phyloP scores from a whole-genome alignment of 2,888 invertebrate species.

The Apotomis turbidana region DNA sequence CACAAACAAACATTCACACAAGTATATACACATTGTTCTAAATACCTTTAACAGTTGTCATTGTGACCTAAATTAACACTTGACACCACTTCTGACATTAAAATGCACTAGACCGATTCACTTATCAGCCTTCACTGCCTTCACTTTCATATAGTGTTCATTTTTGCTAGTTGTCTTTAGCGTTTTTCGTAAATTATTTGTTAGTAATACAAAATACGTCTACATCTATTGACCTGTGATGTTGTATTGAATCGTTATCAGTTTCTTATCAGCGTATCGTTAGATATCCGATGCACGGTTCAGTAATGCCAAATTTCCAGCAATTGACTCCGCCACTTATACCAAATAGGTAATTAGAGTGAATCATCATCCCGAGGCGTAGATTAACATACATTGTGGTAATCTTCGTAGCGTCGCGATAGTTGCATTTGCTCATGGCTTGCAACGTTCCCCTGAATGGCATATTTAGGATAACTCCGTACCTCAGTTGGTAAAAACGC shows the following conservation, averaged over 20 bases:
- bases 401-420: no score
- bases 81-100: not conserved
- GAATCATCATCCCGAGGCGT: no score
- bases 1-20: no score
- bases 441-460: no score
- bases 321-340: not conserved
- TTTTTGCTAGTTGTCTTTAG: not conserved
- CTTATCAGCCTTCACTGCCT: not conserved
- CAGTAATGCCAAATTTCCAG: constrained; percentile 6
- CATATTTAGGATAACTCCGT: no score
- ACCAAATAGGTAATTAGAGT: not conserved
- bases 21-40: not conserved
- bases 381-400: no score
- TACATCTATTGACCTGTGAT: not conserved
- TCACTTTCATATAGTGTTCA: not conserved
- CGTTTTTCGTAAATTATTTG: not conserved
- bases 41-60: not conserved
- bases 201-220: not conserved
- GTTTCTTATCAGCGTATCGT: constrained; percentile 22
- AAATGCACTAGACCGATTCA: not conserved
- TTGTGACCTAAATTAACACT: not conserved
- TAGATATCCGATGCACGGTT: not conserved
- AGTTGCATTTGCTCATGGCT: no score
- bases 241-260: constrained; percentile 24
- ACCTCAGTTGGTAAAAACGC: no score